Evolutionary conservation across 2,888 invertebrate species (phyloP).

Genomic region (Ophion costatus): DNA sequence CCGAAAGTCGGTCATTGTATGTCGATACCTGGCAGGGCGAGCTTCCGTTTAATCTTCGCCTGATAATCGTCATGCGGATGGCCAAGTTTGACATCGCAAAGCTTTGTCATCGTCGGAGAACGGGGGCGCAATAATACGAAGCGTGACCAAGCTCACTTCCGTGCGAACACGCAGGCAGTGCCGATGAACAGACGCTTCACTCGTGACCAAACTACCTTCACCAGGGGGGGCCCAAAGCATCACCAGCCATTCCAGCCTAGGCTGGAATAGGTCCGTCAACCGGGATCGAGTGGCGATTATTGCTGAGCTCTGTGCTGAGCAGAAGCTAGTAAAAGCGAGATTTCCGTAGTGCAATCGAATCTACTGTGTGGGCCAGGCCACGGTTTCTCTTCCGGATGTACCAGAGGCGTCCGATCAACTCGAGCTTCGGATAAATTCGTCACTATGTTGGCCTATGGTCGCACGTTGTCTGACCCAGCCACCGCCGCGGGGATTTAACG

Average conservation of each 20-base stretch:
- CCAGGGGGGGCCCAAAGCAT: neutral
- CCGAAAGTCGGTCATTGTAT: neutral
- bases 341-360: neutral
- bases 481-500: neutral
- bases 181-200: neutral
- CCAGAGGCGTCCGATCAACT: slow-evolving; percentile 35
- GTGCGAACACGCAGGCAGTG: neutral
- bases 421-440: slow-evolving; percentile 56
- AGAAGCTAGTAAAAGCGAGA: neutral
- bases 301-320: too few species aligned
- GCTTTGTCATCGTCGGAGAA: neutral
- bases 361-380: neutral
- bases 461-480: slow-evolving; percentile 48
- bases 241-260: neutral
- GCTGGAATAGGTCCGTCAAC: neutral
- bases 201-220: neutral
- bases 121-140: neutral
- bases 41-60: neutral
- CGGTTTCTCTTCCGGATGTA: neutral
- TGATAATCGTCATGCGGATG: neutral
- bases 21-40: neutral
- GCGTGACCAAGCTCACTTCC: neutral
- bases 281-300: neutral
- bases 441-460: slow-evolving; percentile 46
- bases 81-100: neutral